phyloP scores from a whole-genome alignment of 2,888 invertebrate species.

The Agrotis clavis region DNA sequence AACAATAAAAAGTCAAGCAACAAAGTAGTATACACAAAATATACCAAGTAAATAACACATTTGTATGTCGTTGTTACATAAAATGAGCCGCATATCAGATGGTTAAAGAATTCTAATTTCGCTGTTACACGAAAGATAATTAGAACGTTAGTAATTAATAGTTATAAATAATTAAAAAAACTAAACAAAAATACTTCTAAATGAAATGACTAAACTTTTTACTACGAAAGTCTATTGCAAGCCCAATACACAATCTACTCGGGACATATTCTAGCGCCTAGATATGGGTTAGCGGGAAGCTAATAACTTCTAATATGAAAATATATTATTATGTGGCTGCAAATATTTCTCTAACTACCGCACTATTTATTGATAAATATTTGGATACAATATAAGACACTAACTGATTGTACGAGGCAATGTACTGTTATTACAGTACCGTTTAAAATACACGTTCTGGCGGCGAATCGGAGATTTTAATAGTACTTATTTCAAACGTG shows the following conservation, averaged over 20 bases:
- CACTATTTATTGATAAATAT: slow-evolving; percentile 41
- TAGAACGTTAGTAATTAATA: slow-evolving; percentile 25
- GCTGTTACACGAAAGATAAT: slow-evolving; percentile 32
- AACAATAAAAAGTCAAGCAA: slow-evolving; percentile 4
- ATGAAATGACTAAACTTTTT: slow-evolving; percentile 63
- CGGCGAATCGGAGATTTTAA: not conserved
- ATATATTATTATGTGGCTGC: slow-evolving; percentile 42
- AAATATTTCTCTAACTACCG: slow-evolving; percentile 31
- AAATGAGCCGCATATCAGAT: slow-evolving; percentile 25
- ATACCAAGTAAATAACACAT: slow-evolving; percentile 7
- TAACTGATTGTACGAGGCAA: slow-evolving; percentile 29
- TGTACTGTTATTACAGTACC: slow-evolving; percentile 12
- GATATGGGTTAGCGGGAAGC: slow-evolving; percentile 48
- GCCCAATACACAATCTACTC: slow-evolving; percentile 2
- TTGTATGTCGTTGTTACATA: slow-evolving; percentile 6
- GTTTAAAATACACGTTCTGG: slow-evolving; percentile 33
- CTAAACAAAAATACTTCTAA: slow-evolving; percentile 59
- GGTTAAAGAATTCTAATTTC: slow-evolving; percentile 32
- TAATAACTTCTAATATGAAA: slow-evolving; percentile 44
- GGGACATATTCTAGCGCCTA: slow-evolving; percentile 41
- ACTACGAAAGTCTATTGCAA: slow-evolving; percentile 41
- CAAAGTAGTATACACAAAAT: slow-evolving; percentile 3
- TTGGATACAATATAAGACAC: slow-evolving; percentile 55
- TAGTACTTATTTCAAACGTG: slow-evolving; percentile 10
- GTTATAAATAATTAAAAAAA: slow-evolving; percentile 50